Base-by-base conservation (phyloP, 2,797 vertebrate species). In the Neosilurus hyrtlii region DNA sequence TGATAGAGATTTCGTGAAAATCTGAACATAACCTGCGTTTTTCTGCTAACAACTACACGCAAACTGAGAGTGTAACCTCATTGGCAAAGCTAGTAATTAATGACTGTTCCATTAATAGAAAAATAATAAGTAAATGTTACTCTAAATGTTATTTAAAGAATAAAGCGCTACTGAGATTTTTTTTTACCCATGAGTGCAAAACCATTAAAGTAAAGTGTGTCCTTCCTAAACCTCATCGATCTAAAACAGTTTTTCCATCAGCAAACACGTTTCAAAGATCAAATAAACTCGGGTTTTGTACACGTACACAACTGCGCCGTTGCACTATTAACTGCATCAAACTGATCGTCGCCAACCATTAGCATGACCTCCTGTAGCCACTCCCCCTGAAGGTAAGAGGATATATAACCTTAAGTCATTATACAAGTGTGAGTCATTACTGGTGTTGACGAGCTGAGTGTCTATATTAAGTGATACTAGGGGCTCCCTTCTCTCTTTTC, bases 401-500 rank as follows among this genome's bases (percentile, higher is more conserved):
- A 79, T 9, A 66, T 82, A 37, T 68, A 72, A 37, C 75, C 52
- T 1, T n/a, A 86, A 81, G 86, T 86, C 79, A 86, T 89, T 87
- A 86, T 86, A 84, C 79, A 26, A 71, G 75, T 63, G 52, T 73
- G 84, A 76, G 83, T 85, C 52, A 57, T 83, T 85, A 88, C 72
- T 86, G 82, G 80, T 74, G 66, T 78, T 80, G 84, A 84, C 24
- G 43, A 61, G 85, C 79, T 79, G 73, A 84, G 73, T 66, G 80
- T 87, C 86, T 88, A 83, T 89, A 88, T 86, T 86, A 82, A 87
- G 54, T 70, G 80, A 82, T 86, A 86, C 80, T 75, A 57, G 87
- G 89, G 88, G 89, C 89, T 88, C 87, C 88, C 88, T 88, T 86
- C 70, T 30, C 67, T 59, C 84, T 85, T 89, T 90, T 90, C 84